Conservation (phyloP, 2,797 vertebrate species). For the Tokudaia muenninki region DNA sequence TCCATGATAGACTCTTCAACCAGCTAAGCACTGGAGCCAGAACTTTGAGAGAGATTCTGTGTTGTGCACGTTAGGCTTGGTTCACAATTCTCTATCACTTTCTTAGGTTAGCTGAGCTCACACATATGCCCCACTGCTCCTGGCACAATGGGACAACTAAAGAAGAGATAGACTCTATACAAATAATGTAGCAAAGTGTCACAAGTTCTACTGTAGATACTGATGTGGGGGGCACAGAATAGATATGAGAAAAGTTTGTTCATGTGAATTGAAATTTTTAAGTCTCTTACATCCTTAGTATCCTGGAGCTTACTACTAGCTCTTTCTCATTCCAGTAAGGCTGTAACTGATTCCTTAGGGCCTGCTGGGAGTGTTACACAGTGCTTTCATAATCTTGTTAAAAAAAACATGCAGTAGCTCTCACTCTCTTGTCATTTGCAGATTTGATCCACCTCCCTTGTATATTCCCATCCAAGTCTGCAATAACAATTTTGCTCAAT, state of each 20-base stretch:
- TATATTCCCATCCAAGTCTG: constrained; percentile 1
- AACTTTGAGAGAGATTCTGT: background rate
- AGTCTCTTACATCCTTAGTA: background rate
- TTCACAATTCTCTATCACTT: background rate
- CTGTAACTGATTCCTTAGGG: background rate
- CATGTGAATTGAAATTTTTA: background rate
- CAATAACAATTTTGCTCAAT: constrained; percentile 33
- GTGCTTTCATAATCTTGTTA: background rate
- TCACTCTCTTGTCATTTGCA: background rate
- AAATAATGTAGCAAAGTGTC: background rate
- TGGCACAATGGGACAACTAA: background rate
- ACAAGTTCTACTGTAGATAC: background rate
- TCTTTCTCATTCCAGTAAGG: background rate
- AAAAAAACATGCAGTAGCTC: background rate
- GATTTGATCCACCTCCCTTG: background rate
- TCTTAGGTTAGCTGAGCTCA: background rate
- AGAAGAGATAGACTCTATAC: background rate
- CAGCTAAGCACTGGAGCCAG: background rate
- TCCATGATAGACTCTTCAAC: background rate
- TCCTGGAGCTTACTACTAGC: background rate
- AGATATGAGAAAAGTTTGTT: background rate
- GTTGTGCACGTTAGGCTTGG: background rate
- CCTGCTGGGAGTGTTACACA: background rate
- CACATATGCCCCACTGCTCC: background rate
- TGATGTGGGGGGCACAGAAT: background rate